A percentile compares a stretch with the other conserved stretches of the same genome.
Evolutionary conservation across 2,888 invertebrate genomes (phyloP).

Genomic region (Micoletzkya japonica): DNA sequence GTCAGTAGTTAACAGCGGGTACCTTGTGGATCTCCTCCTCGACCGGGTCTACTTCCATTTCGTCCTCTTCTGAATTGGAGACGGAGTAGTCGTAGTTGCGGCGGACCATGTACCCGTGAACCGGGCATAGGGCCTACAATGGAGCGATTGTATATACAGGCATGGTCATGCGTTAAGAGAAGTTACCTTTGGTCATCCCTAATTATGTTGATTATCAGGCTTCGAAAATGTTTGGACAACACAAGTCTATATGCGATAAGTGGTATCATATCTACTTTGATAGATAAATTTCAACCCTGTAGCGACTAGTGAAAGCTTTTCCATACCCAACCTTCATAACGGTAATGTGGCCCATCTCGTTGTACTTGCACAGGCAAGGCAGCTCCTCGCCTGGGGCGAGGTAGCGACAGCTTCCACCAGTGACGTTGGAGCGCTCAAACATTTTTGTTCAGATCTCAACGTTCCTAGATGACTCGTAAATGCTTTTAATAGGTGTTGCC

Average conservation of each 20-base stretch:
- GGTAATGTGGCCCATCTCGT: slow-evolving; percentile 47
- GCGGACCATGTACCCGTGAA: slow-evolving; percentile 61
- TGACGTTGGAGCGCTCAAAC: slow-evolving; percentile 25
- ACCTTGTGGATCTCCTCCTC: slow-evolving; percentile 43
- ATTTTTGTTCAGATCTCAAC: neutral
- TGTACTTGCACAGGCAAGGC: slow-evolving; percentile 60
- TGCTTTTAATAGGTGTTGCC: too few species aligned
- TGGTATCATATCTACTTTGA: neutral
- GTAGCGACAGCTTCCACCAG: slow-evolving; percentile 46
- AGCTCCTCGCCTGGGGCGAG: slow-evolving; percentile 59
- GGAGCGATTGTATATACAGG: neutral
- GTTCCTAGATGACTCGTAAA: too few species aligned
- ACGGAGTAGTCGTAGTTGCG: slow-evolving; percentile 47
- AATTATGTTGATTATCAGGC: too few species aligned
- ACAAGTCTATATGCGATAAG: slow-evolving; percentile 25
- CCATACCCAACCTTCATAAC: slow-evolving; percentile 40
- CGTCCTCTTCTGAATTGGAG: slow-evolving; percentile 42
- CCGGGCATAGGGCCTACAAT: slow-evolving; percentile 59
- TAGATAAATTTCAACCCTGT: neutral
- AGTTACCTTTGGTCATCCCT: too few species aligned
- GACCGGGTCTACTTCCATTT: slow-evolving; percentile 33
- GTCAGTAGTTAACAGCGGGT: too few species aligned
- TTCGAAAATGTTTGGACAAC: too few species aligned
- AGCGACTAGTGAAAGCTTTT: neutral
- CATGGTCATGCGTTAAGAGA: neutral